phyloP scores from a whole-genome alignment of 2,113 vertebrate genomes.

The Telmatochromis sp. region DNA sequence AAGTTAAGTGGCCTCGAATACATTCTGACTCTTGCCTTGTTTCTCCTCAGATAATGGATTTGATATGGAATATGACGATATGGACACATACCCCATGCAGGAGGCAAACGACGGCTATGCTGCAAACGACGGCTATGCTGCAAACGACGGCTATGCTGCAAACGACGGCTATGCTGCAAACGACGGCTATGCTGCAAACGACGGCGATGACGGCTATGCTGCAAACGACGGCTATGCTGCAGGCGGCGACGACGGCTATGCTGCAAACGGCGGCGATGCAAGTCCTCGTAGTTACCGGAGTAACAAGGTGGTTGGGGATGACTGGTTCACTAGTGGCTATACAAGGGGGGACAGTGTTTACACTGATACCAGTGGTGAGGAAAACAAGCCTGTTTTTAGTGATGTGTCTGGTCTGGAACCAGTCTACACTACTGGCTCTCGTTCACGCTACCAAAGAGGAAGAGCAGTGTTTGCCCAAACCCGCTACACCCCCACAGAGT shows the following conservation, averaged over 20 bases:
- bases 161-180: rapidly evolving
- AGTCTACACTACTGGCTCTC: not conserved
- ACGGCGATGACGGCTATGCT: rapidly evolving
- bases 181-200: too few species aligned
- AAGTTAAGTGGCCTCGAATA: not conserved
- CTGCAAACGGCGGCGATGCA: not conserved
- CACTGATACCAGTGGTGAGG: not conserved
- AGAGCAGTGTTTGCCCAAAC: not conserved
- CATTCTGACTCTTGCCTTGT: not conserved
- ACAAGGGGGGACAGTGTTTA: not conserved
- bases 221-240: rapidly evolving
- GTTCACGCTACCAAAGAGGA: constrained; percentile 17
- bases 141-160: rapidly evolving
- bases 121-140: too few species aligned
- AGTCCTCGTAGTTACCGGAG: not conserved
- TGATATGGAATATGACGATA: not conserved
- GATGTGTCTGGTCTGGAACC: not conserved
- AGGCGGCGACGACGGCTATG: too few species aligned
- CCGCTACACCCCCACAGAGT: not conserved
- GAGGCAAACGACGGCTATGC: rapidly evolving
- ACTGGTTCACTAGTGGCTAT: not conserved
- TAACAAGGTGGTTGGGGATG: not conserved
- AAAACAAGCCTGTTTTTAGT: not conserved
- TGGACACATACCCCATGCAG: not conserved
- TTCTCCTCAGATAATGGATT: not conserved